These are phyloP conservation scores for Ctenodactylus gundi DNA, from an alignment of 2,113 vertebrate genomes.

Conservation along the genomic window DNA sequence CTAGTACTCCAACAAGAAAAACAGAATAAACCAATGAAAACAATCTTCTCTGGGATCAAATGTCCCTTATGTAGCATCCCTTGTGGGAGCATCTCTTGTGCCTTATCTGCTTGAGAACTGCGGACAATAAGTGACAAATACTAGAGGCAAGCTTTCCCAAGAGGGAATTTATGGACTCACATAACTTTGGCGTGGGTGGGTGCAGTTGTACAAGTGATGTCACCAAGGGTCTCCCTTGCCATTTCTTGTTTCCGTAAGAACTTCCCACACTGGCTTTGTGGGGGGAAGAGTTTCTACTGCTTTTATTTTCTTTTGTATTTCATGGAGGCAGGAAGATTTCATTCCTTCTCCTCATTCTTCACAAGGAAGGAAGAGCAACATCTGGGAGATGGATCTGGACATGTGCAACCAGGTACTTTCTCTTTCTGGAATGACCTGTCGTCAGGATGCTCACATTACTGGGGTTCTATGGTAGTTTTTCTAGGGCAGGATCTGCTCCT, in stretches of 20 bases:
- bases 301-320: not conserved
- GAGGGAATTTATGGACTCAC: not conserved
- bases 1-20: no score
- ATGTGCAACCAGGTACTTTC: not conserved
- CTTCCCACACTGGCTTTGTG: not conserved
- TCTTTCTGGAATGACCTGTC: not conserved
- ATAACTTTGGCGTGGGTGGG: not conserved
- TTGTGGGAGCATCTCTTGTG: not conserved
- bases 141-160: not conserved
- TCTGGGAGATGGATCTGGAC: not conserved
- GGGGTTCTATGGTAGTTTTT: not conserved
- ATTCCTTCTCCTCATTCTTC: not conserved
- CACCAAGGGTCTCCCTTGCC: not conserved
- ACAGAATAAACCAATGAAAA: not conserved
- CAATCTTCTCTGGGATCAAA: not conserved
- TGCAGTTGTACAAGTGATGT: no score
- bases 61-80: not conserved
- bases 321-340: not conserved
- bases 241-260: not conserved
- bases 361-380: not conserved
- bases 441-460: not conserved
- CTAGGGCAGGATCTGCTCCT: not conserved
- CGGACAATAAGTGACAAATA: not conserved
- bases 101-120: not conserved
- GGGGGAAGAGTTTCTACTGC: not conserved